A percentile compares a stretch with the other conserved stretches of the same genome.
These are phyloP conservation scores for Siniperca chuatsi DNA, from an alignment of 2,113 vertebrate species.

Conservation along the genomic window DNA sequence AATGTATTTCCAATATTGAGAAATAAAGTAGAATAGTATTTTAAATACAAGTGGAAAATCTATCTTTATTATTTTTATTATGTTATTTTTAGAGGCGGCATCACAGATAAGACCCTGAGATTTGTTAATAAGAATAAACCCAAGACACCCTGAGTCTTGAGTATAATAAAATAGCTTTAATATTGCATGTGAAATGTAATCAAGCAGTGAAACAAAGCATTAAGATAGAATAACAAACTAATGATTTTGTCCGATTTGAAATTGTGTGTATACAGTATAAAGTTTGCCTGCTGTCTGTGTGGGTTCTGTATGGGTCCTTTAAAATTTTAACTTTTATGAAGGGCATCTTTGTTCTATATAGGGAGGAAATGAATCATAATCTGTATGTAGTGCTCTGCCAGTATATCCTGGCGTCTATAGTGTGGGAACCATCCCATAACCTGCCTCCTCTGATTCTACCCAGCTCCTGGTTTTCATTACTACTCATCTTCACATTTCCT, in stretches of 20 bases:
- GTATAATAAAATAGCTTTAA: too few species aligned
- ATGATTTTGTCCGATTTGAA: not conserved
- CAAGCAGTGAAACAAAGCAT: not conserved
- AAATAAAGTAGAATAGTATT: not conserved
- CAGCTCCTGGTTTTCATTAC: not conserved
- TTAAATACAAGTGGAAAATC: not conserved
- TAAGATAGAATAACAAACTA: not conserved
- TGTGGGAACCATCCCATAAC: slow-evolving; percentile 20
- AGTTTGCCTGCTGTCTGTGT: not conserved
- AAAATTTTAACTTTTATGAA: not conserved
- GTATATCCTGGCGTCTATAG: slow-evolving; percentile 20
- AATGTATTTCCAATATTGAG: not conserved
- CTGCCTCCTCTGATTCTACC: not conserved
- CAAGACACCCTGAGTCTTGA: not conserved
- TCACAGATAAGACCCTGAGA: not conserved
- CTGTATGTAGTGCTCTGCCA: slow-evolving; percentile 12
- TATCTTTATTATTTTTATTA: too few species aligned
- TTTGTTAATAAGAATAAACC: not conserved
- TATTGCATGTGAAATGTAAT: too few species aligned
- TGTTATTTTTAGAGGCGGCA: not conserved
- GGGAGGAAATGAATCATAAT: slow-evolving; percentile 49
- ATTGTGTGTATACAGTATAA: not conserved
- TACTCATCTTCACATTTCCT: not conserved
- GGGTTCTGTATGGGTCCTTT: not conserved
- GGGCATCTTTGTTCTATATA: slow-evolving; percentile 18